phyloP scores from a whole-genome alignment of 2,797 vertebrate genomes.

The Tiaroga cobitis region DNA sequence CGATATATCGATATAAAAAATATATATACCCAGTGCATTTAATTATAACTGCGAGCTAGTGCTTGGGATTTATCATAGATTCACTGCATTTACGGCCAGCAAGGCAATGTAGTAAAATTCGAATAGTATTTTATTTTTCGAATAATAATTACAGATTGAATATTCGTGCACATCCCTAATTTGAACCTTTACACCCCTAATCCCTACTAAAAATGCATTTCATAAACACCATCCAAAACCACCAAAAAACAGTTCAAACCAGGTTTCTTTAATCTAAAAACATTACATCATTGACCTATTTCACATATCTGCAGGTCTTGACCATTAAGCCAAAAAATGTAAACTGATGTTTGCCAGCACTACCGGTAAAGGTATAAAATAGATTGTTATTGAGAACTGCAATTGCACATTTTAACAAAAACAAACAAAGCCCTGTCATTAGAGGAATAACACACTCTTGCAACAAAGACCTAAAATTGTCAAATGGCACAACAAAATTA shows the following conservation, averaged over 20 bases:
- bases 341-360: neutral
- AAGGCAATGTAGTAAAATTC: no score
- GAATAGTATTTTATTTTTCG: no score
- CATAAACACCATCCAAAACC: neutral
- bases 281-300: constrained; percentile 3
- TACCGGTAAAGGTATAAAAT: constrained; percentile 18
- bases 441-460: constrained; percentile 36
- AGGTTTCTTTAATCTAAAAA: neutral
- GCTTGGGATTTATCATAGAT: no score
- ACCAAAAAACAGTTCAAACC: neutral
- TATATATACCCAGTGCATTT: no score
- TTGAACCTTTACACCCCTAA: neutral
- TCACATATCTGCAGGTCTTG: constrained; percentile 5
- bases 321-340: constrained; percentile 18
- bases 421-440: constrained; percentile 29
- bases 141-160: no score
- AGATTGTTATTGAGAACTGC: constrained; percentile 17
- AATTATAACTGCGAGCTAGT: no score
- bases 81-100: no score
- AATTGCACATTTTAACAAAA: constrained; percentile 2
- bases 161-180: no score
- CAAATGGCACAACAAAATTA: constrained; percentile 42
- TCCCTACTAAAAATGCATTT: neutral
- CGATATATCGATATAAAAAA: no score
- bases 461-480: constrained; percentile 40